These are phyloP conservation scores for Girardinus metallicus DNA, from an alignment of 2,797 vertebrate genomes.

Conservation along the genomic window DNA sequence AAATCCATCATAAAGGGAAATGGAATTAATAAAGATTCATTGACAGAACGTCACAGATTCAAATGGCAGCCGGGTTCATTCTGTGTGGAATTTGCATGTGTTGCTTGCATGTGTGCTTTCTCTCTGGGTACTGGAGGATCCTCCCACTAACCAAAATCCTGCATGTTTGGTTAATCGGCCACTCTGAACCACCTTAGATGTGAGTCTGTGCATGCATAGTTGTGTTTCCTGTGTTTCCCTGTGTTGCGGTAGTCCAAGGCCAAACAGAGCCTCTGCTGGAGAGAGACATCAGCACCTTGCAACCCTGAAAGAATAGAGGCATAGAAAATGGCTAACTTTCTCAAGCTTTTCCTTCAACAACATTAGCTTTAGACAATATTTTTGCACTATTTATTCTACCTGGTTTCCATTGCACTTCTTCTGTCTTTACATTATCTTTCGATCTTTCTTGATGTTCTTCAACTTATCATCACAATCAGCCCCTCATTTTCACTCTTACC, in stretches of 20 bases:
- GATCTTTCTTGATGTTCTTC: slow-evolving; percentile 11
- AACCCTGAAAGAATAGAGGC: not conserved
- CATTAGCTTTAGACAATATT: not conserved
- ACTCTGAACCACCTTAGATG: not conserved
- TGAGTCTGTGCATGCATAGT: not conserved
- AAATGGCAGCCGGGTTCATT: not conserved
- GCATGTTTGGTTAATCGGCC: not conserved
- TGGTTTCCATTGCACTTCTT: not conserved
- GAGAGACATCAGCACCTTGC: not conserved
- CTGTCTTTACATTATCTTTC: slow-evolving; percentile 11
- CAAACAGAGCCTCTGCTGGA: not conserved
- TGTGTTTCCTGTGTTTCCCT: not conserved
- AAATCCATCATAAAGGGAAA: not conserved
- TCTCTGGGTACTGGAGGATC: not conserved
- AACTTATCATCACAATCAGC: slow-evolving; percentile 37
- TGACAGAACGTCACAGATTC: not conserved
- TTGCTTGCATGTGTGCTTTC: not conserved
- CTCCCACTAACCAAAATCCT: not conserved
- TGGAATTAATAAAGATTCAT: not conserved
- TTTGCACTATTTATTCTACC: not conserved
- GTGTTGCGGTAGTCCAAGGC: not conserved
- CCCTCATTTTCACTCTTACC: slow-evolving; percentile 26
- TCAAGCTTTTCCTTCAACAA: not conserved
- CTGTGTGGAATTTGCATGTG: not conserved
- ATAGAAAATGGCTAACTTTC: not conserved